Evolutionary conservation across 64 coral and sea anemone species (phyloP), one percentile per base, ranked within the genome.

Genomic region (Montipora cactus): DNA sequence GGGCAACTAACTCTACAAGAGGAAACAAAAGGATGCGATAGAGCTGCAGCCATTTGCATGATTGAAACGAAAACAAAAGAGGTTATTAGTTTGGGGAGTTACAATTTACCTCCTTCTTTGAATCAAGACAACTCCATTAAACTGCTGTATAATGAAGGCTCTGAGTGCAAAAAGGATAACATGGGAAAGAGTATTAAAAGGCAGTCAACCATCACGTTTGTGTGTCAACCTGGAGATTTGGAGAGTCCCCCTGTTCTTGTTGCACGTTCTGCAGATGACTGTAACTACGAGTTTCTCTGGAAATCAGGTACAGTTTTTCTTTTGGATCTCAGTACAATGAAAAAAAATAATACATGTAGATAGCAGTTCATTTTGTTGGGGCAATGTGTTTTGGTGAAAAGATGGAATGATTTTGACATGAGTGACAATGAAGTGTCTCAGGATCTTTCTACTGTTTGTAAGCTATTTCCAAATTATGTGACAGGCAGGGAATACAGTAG

Each of bases 181-280:
- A 8, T 12, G n/a, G 64, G 81, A 8, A 90, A 71, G 20, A 78
- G 53, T 20, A 74, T 98, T 13, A 73, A 5, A 46, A 82, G 79
- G 66, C 91, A 53, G 8, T 94, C 96, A 10, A 87, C 81, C 13
- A 89, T 98, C 10, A 98, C 96, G 8, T 98, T 98, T 95, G 25
- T 98, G 4, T 98, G 96, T 57, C 93, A 92, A 72, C 93, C 92
- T 18, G 96, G 96, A 21, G 96, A 98, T 57, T 79, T 98, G 72
- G 88, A 72, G 1, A 98, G 96, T 47, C 93, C 96, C 18, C 96
- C 96, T 15, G 96, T 98, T 10, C 89, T 98, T 0, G 96, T 98
- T 0, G 86, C 89, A 15, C 90, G 90, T 55, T 78, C 93, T 14
- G 68, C 28, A 1, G 96, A 98, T n/a, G 58, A 98, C 70, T 98